Evolutionary conservation across 2,888 invertebrate species (phyloP).

Genomic region (Parnassius mnemosyne): DNA sequence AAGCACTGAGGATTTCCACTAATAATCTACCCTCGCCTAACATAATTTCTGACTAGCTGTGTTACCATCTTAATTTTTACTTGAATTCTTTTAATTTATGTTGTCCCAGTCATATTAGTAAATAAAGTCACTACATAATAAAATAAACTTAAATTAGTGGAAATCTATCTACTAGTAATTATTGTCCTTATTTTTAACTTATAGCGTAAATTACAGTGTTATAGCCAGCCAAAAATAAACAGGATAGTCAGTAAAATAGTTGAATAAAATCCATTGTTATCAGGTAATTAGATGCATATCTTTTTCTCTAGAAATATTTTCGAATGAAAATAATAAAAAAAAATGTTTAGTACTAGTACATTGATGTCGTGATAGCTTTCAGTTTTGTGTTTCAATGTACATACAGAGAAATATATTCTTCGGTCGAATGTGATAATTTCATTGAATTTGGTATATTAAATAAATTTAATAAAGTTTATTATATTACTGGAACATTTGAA

Average conservation of each 20-base stretch:
- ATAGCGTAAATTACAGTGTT: slow-evolving; percentile 54
- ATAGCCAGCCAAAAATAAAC: slow-evolving; percentile 46
- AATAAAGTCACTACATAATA: slow-evolving; percentile 15
- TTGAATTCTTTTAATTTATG: not conserved
- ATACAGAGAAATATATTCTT: slow-evolving; percentile 36
- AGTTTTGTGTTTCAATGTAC: slow-evolving; percentile 41
- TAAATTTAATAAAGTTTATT: not conserved
- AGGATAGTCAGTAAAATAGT: slow-evolving; percentile 60
- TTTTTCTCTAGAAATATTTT: slow-evolving; percentile 78
- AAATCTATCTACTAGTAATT: slow-evolving; percentile 10
- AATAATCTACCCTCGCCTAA: slow-evolving; percentile 1
- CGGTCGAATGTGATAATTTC: slow-evolving; percentile 5
- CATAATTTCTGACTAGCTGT: not conserved
- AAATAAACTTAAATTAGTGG: slow-evolving; percentile 23
- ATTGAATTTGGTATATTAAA: not conserved
- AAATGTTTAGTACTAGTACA: slow-evolving; percentile 71
- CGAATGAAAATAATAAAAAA: slow-evolving; percentile 54
- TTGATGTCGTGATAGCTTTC: slow-evolving; percentile 75
- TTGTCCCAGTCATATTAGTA: not conserved
- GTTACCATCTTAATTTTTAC: not conserved
- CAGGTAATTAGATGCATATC: slow-evolving; percentile 79
- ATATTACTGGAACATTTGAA: not conserved
- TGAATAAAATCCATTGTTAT: slow-evolving; percentile 64
- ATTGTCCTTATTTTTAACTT: slow-evolving; percentile 20
- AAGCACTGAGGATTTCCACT: slow-evolving; percentile 17